Evolutionary conservation across 2,797 vertebrate species (phyloP).

Genomic region (Oreonectes daqikongensis): DNA sequence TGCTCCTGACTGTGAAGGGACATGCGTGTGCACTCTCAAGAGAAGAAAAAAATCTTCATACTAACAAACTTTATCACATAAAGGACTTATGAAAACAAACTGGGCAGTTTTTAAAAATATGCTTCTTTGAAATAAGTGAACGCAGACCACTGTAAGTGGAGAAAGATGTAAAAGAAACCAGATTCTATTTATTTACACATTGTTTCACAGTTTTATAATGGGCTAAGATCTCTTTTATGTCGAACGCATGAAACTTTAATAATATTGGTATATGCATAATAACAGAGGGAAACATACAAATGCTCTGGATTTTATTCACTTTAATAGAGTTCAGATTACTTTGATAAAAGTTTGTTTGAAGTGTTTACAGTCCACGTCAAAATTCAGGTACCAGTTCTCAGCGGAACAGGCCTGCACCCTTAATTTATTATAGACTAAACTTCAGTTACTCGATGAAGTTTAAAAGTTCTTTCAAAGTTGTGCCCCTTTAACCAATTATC

Average conservation of each 20-base stretch:
- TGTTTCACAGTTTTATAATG: not conserved
- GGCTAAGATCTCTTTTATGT: too few species aligned
- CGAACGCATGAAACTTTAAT: not conserved
- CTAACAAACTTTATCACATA: not conserved
- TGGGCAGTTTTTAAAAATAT: too few species aligned
- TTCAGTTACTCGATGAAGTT: not conserved
- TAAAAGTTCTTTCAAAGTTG: constrained; percentile 11
- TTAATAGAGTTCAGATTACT: too few species aligned
- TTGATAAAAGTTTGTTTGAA: not conserved
- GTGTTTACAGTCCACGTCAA: not conserved
- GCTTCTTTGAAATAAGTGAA: not conserved
- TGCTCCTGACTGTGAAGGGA: not conserved
- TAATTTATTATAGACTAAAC: not conserved
- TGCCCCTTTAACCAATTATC: constrained; percentile 5
- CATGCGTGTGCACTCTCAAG: not conserved
- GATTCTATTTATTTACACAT: not conserved
- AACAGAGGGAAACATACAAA: too few species aligned
- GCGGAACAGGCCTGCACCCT: not conserved
- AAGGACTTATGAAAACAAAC: not conserved
- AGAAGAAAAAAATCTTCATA: not conserved
- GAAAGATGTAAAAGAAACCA: not conserved
- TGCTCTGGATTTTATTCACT: too few species aligned
- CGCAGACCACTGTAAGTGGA: not conserved
- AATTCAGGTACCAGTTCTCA: not conserved
- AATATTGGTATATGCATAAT: too few species aligned